A percentile compares a stretch with the other conserved stretches of the same genome.
Evolutionary conservation across 2,797 vertebrate species (phyloP).

Genomic region (Florisuga fusca): DNA sequence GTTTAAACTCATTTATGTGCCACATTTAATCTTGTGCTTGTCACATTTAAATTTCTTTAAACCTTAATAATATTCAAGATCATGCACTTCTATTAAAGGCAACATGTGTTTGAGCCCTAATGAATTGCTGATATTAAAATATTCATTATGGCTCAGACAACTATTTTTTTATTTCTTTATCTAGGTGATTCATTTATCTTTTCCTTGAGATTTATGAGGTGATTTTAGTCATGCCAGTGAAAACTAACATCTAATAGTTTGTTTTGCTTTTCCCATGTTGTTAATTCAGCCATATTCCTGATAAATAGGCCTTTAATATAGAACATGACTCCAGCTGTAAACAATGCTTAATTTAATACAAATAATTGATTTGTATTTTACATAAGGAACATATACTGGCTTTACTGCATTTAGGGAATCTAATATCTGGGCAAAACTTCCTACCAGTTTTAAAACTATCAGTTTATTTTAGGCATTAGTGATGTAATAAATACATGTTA

Average conservation of each 20-base stretch:
- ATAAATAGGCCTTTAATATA: not conserved
- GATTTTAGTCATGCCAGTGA: slow-evolving; percentile 22
- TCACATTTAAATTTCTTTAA: slow-evolving; percentile 76
- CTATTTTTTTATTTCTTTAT: slow-evolving; percentile 54
- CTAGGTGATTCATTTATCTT: slow-evolving; percentile 65
- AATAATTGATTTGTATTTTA: slow-evolving; percentile 12
- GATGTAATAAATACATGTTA: not conserved
- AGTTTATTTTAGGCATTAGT: not conserved
- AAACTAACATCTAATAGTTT: slow-evolving; percentile 31
- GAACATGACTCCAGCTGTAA: not conserved
- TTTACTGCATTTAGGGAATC: not conserved
- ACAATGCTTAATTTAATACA: not conserved
- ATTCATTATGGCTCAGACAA: slow-evolving; percentile 64
- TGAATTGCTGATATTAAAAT: slow-evolving; percentile 72
- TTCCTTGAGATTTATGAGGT: slow-evolving; percentile 53
- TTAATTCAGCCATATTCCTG: slow-evolving; percentile 13
- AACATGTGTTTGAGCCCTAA: slow-evolving; percentile 67
- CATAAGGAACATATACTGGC: not conserved
- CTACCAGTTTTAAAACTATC: no score
- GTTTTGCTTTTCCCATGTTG: slow-evolving; percentile 13
- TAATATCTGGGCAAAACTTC: not conserved
- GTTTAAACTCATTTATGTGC: slow-evolving; percentile 68
- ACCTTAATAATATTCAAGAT: slow-evolving; percentile 77
- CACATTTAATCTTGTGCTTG: slow-evolving; percentile 74
- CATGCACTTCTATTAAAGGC: slow-evolving; percentile 71